Percentiles rank a stretch among this genome's conserved stretches.
Evolutionary conservation across 2,113 vertebrate species (phyloP).

Genomic region (Lathamus discolor): DNA sequence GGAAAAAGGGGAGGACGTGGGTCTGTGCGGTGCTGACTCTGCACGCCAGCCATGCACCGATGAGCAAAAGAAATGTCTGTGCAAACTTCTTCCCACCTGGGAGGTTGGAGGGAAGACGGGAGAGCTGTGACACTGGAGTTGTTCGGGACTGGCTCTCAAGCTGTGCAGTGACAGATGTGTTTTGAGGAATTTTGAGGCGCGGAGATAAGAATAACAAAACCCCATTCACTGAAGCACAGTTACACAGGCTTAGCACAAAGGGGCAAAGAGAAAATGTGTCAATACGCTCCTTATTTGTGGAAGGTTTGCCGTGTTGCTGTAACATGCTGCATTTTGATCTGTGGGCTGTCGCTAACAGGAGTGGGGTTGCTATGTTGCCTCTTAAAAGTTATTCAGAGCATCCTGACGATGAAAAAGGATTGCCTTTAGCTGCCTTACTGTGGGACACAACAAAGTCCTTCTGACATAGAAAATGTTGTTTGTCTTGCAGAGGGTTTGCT

Average conservation of each 20-base stretch:
- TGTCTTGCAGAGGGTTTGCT: neutral
- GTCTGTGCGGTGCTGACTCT: conserved; percentile 2
- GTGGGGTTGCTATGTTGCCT: neutral
- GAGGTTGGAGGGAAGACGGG: conserved; percentile 56
- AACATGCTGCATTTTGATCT: neutral
- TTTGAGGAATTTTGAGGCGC: conserved; percentile 60
- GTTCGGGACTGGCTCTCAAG: conserved; percentile 42
- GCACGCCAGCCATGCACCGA: conserved; percentile 39
- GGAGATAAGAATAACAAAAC: conserved; percentile 69
- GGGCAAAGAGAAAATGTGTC: conserved; percentile 44
- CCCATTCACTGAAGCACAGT: conserved; percentile 21
- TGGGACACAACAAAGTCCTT: neutral
- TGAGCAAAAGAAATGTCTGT: conserved; percentile 59
- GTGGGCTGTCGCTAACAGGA: conserved; percentile 30
- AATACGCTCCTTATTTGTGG: conserved; percentile 2
- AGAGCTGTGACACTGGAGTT: conserved; percentile 57
- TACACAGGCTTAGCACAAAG: conserved; percentile 24
- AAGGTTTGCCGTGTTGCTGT: neutral
- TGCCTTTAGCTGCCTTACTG: neutral
- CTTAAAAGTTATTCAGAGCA: neutral
- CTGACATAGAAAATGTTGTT: neutral
- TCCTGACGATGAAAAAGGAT: neutral
- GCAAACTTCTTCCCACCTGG: conserved; percentile 54
- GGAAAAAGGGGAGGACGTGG: neutral
- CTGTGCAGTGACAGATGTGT: conserved; percentile 64